These are phyloP conservation scores for Agonum fuliginosum DNA, from an alignment of 2,888 invertebrate species.

Conservation along the genomic window DNA sequence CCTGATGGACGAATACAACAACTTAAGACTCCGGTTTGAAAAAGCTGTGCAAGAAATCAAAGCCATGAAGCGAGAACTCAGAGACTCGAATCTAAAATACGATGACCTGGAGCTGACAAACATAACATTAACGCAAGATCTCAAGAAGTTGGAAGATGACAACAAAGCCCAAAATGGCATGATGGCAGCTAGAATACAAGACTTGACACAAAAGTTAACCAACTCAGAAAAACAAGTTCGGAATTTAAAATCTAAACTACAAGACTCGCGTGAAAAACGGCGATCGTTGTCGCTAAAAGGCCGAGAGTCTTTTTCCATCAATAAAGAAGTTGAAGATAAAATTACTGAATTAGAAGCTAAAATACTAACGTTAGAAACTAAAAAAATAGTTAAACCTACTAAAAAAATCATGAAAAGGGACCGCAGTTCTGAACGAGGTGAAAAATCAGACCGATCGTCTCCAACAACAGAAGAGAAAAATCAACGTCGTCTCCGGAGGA, in stretches of 20 bases:
- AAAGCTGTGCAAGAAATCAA: constrained; percentile 89
- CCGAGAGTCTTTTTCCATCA: constrained; percentile 85
- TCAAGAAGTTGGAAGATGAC: constrained; percentile 79
- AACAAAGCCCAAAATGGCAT: constrained; percentile 84
- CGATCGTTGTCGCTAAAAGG: constrained; percentile 86
- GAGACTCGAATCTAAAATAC: constrained; percentile 86
- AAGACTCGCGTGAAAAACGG: constrained; percentile 85
- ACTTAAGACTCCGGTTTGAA: constrained; percentile 84
- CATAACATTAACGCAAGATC: constrained; percentile 83
- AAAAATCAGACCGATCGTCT: constrained; percentile 67
- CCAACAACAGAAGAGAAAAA: constrained; percentile 73
- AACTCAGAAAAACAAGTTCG: constrained; percentile 89
- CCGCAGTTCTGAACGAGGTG: constrained; percentile 73
- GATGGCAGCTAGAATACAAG: constrained; percentile 89
- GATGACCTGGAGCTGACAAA: constrained; percentile 89
- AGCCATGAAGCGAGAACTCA: constrained; percentile 86
- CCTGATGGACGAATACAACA: constrained; percentile 87
- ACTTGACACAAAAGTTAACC: constrained; percentile 87
- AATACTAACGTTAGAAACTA: constrained; percentile 80
- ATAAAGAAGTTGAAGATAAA: constrained; percentile 90
- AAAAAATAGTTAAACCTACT: constrained; percentile 67
- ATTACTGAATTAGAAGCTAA: constrained; percentile 87
- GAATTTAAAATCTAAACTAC: constrained; percentile 85
- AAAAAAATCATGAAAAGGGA: constrained; percentile 73
- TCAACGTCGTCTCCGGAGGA: constrained; percentile 79